Base-by-base conservation (phyloP, 2,888 invertebrate genomes). In the Meandrusa payeni region DNA sequence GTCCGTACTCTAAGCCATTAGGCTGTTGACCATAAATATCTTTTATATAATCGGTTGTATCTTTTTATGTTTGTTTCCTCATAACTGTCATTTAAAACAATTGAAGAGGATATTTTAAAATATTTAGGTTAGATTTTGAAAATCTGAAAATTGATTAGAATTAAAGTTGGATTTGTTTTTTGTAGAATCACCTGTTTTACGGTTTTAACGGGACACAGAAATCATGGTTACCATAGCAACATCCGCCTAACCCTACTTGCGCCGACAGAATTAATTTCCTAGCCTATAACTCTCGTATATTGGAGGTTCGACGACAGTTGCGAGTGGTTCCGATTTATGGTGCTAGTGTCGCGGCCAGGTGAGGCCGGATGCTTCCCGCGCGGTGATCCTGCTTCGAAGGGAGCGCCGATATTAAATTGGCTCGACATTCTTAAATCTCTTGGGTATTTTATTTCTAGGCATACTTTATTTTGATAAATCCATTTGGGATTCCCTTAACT, bases 231-330 rank as follows among this genome's bases (percentile, higher is more conserved):
- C 65, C 60, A 37, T 63, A 59, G 61, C 53, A 54, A 53, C 55
- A 51, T 54, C 55, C 61, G 59, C 62, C 68, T 75, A 81, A 81
- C 83, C 81, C 81, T 76, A 82, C 82, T 76, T 72, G 77, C 61
- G 77, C 67, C 74, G 79, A 79, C 82, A 79, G 83, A 82, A 85
- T 86, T 86, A 86, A 86, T 86, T 85, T 85, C 85, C 85, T 82
- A 82, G 68, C 71, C 73, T 81, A 85, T 86, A 86, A 85, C 79
- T 85, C 83, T 83, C 76, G 66, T 82, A 83, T 85, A 83, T 85
- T 85, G 83, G 80, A 72, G 73, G 71, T 70, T 76, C 71, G 78
- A 66, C 75, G 81, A 80, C 83, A 76, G 70, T 74, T 61, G 77
- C 74, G 71, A 80, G 78, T 71, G 71, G 68, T 62, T 60, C 64